A percentile compares a stretch with the other conserved stretches of the same genome.
Evolutionary conservation across 2,113 vertebrate genomes (phyloP).

Genomic region (Pollachius pollachius): DNA sequence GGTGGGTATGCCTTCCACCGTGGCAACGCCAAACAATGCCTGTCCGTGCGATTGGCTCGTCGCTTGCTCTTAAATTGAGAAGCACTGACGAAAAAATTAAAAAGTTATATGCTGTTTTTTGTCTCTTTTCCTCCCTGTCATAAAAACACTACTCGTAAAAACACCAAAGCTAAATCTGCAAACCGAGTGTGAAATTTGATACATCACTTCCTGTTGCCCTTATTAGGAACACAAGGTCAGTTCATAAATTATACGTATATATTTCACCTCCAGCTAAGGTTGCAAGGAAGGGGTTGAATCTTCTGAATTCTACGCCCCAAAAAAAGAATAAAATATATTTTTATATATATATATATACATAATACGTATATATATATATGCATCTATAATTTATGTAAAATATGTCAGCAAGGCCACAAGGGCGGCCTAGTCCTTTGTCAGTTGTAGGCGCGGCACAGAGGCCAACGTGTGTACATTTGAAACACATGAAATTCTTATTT

Average conservation of each 20-base stretch:
- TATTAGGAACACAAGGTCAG: constrained; percentile 11
- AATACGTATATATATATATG: constrained; percentile 34
- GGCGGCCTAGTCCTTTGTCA: constrained; percentile 32
- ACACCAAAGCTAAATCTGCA: constrained; percentile 44
- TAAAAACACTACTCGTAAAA: constrained; percentile 60
- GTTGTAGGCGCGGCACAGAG: constrained; percentile 44
- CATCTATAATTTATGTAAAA: constrained; percentile 66
- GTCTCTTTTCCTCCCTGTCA: constrained; percentile 49
- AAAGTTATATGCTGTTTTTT: constrained; percentile 36
- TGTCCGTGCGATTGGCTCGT: constrained; percentile 45
- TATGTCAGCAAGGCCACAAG: constrained; percentile 45
- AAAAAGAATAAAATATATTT: constrained; percentile 70
- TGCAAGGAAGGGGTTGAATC: constrained; percentile 13
- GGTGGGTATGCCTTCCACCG: constrained; percentile 8
- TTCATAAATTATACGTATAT: too few species aligned
- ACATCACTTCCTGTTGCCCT: constrained; percentile 18
- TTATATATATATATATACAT: constrained; percentile 4
- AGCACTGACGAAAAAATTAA: constrained; percentile 25
- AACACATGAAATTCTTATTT: constrained; percentile 56
- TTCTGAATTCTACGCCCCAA: constrained; percentile 44
- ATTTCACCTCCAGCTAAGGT: constrained; percentile 37
- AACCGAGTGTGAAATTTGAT: constrained; percentile 31
- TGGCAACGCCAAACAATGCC: constrained; percentile 30
- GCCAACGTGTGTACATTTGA: constrained; percentile 45
- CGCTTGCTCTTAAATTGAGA: constrained; percentile 37